phyloP scores from a whole-genome alignment of 2,113 vertebrate genomes.

The Monopterus albus region DNA sequence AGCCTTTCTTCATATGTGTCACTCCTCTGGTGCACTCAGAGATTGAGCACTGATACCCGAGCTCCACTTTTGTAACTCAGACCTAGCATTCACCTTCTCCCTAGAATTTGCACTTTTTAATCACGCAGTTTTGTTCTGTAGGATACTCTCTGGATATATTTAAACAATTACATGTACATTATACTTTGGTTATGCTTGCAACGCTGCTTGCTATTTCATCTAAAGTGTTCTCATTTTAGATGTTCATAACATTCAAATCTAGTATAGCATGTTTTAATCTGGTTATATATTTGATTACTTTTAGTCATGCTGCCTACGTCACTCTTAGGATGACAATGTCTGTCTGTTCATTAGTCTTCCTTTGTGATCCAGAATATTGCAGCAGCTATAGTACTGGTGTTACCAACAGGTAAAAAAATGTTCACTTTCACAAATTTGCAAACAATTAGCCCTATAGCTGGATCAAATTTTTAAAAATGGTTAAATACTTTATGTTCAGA shows the following conservation, averaged over 20 bases:
- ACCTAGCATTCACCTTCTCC: neutral
- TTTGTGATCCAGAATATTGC: too few relatives aligned
- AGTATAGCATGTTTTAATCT: neutral
- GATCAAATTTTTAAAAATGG: too few relatives aligned
- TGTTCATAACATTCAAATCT: neutral
- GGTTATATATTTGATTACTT: neutral
- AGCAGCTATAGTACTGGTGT: too few relatives aligned
- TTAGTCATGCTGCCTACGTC: too few relatives aligned
- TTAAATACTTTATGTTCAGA: too few relatives aligned
- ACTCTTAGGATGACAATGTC: too few relatives aligned
- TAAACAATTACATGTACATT: too few relatives aligned
- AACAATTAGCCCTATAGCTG: too few relatives aligned
- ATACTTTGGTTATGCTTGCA: neutral
- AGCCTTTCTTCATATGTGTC: slow-evolving; percentile 21
- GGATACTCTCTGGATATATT: too few relatives aligned
- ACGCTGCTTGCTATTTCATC: neutral
- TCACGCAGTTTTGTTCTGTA: neutral
- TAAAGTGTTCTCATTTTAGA: neutral
- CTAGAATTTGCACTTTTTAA: neutral
- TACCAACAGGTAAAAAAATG: too few relatives aligned
- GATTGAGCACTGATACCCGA: slow-evolving; percentile 1
- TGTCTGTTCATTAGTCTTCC: too few relatives aligned
- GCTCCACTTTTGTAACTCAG: neutral
- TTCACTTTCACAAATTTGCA: too few relatives aligned
- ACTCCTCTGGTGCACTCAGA: neutral